Evolutionary conservation across 2,888 invertebrate genomes (phyloP), one percentile per base, ranked within the genome.

Genomic region (Mythimna albipuncta): DNA sequence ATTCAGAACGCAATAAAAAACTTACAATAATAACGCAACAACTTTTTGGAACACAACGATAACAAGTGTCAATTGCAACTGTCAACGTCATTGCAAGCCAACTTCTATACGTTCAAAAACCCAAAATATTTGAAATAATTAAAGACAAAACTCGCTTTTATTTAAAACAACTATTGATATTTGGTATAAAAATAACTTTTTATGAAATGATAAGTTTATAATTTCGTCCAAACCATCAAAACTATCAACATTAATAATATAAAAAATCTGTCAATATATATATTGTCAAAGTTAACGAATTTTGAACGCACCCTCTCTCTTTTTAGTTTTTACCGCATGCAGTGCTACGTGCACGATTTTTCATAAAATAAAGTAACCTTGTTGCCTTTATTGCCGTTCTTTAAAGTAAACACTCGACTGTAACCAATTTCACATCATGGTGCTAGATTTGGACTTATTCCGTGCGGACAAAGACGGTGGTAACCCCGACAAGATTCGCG

Each of bases 391-490:
- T 64, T 77, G 72, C 63, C 57, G 57, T 65, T 70, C 66, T 38
- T 66, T 70, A 73, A 50, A 78, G 65, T 61, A 73, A 73, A 64
- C 68, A 41, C 16, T 32, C 41, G 67, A 64, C 79, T 63, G 74
- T 74, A 69, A 64, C 69, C 58, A 81, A 67, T 79, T 66, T 66
- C 65, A 61, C 80, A 96, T 87, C 90, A 99, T 99, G 99, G 99
- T 99, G 81, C 96, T 99, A 69, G 99, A 99, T 96, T 97, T 99
- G 88, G 99, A 99, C 95, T 95, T 99, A 72, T 99, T 99, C 93
- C 98, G 99, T 69, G 97, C 97, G 26, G 99, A 99, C 89, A 99
- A 99, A 95, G 99, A 99, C 64, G 99, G 98, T 66, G 99, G 98
- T 67, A 97, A 99, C 93, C 99, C 99, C 5, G 98, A 98, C 62